These are phyloP conservation scores for Tretioscincus oriximinensis DNA, from an alignment of 2,113 vertebrate genomes.

Conservation along the genomic window DNA sequence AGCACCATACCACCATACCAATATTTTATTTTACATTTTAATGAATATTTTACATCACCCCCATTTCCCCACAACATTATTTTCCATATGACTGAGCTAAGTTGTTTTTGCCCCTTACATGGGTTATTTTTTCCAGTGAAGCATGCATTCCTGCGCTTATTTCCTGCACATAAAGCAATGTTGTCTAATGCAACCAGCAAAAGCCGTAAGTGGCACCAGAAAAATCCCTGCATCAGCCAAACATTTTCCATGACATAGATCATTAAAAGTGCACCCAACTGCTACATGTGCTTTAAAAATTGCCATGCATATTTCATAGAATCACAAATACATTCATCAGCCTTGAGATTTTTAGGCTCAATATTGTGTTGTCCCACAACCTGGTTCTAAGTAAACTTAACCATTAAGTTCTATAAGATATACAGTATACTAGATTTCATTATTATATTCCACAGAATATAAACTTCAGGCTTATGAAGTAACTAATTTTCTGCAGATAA, in stretches of 20 bases:
- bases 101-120: neutral
- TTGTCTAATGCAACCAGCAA: neutral
- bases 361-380: neutral
- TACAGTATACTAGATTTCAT: too few relatives aligned
- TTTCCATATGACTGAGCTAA: neutral
- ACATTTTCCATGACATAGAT: neutral
- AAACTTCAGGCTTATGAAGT: too few relatives aligned
- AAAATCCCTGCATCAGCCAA: neutral
- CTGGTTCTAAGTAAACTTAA: neutral
- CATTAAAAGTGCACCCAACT: neutral
- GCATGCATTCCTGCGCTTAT: neutral
- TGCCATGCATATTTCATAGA: neutral
- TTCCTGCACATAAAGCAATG: constrained; percentile 1
- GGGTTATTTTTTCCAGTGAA: neutral
- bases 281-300: neutral
- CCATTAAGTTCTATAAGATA: neutral
- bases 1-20: too few relatives aligned
- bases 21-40: too few relatives aligned
- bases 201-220: neutral
- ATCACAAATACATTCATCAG: neutral
- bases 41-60: too few relatives aligned
- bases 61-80: constrained; percentile 8
- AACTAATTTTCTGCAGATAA: too few relatives aligned
- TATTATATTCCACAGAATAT: too few relatives aligned
- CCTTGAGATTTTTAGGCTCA: neutral